Percentiles rank a stretch among this genome's conserved stretches.
Conservation (phyloP, 2,113 vertebrate species). For the Callipepla californica region DNA sequence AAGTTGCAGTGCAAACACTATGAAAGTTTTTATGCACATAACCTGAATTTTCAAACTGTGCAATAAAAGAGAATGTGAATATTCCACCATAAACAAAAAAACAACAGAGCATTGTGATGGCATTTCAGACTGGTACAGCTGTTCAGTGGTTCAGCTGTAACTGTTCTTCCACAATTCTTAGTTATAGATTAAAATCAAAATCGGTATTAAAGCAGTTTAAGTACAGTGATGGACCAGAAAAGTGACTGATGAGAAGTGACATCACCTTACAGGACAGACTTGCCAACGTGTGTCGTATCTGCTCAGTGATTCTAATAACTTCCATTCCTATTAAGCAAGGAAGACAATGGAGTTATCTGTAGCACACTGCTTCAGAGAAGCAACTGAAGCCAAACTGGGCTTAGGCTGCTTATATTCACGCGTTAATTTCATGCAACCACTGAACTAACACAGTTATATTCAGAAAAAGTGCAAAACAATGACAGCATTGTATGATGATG, state of each 20-base stretch:
- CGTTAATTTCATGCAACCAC: not conserved
- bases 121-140: slow-evolving; percentile 61
- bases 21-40: slow-evolving; percentile 74
- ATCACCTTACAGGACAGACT: not conserved
- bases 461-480: not conserved
- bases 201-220: slow-evolving; percentile 53
- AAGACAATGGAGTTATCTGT: not conserved
- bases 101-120: slow-evolving; percentile 26
- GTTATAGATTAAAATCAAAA: slow-evolving; percentile 38
- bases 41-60: slow-evolving; percentile 72
- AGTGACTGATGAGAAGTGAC: not conserved
- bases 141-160: slow-evolving; percentile 52
- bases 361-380: not conserved
- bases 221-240: slow-evolving; percentile 58
- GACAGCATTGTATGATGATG: not conserved
- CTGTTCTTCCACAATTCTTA: slow-evolving; percentile 60
- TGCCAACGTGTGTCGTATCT: not conserved
- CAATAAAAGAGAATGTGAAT: slow-evolving; percentile 74
- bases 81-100: slow-evolving; percentile 58
- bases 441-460: slow-evolving; percentile 10
- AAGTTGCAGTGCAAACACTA: slow-evolving; percentile 72
- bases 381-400: not conserved
- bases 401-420: not conserved
- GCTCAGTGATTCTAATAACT: not conserved
- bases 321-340: not conserved